These are phyloP conservation scores for Melieria crassipennis DNA, from an alignment of 2,888 invertebrate genomes.

Conservation along the genomic window DNA sequence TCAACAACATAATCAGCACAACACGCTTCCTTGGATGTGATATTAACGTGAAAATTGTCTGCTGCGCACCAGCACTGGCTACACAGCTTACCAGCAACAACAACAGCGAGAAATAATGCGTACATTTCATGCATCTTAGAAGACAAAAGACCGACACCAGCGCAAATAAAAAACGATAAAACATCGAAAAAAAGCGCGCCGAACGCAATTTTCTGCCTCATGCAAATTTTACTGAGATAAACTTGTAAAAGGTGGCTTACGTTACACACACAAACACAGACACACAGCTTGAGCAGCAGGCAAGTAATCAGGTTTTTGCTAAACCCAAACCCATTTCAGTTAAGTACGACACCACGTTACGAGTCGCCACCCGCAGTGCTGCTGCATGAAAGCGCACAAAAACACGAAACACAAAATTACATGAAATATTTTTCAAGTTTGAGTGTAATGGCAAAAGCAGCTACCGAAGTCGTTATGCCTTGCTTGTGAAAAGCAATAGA, in stretches of 20 bases:
- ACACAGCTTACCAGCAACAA: neutral
- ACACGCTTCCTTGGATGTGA: neutral
- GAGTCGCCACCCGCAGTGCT: too few relatives aligned
- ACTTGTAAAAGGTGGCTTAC: neutral
- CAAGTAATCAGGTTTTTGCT: too few relatives aligned
- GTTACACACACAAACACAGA: neutral
- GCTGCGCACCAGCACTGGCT: neutral
- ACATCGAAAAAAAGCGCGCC: neutral
- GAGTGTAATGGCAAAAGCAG: too few relatives aligned
- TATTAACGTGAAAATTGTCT: conserved; percentile 16
- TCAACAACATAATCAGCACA: conserved; percentile 17
- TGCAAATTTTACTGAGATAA: neutral
- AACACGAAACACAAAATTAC: too few relatives aligned
- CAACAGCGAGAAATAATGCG: neutral
- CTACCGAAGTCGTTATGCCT: too few relatives aligned
- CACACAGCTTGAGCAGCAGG: too few relatives aligned
- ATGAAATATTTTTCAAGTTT: too few relatives aligned
- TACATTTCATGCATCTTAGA: neutral
- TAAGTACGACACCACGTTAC: too few relatives aligned
- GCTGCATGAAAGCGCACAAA: too few relatives aligned
- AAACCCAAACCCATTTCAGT: too few relatives aligned
- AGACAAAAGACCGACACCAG: neutral
- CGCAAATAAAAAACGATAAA: neutral
- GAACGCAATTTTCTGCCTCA: neutral
- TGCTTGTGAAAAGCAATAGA: too few relatives aligned